phyloP scores from a whole-genome alignment of 2,113 vertebrate species.

The Nicator chloris region DNA sequence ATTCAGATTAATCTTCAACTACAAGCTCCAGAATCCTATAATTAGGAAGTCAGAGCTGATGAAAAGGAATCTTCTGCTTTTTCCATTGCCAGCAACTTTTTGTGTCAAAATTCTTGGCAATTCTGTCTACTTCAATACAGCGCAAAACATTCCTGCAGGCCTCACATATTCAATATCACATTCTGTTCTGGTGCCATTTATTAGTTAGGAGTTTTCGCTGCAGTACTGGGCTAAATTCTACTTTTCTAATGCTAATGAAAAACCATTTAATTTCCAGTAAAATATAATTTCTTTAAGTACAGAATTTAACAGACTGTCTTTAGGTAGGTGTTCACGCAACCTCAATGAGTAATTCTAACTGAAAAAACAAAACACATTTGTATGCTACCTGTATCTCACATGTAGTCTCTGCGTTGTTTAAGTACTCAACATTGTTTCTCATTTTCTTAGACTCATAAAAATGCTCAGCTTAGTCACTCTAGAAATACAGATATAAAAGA shows the following conservation, averaged over 20 bases:
- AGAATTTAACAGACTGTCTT: neutral
- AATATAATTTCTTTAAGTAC: neutral
- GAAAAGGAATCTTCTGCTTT: neutral
- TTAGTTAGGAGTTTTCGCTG: neutral
- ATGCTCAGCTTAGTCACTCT: neutral
- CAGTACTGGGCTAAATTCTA: neutral
- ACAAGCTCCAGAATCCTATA: neutral
- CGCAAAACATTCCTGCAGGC: neutral
- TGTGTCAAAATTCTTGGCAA: neutral
- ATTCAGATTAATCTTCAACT: neutral
- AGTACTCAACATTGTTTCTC: neutral
- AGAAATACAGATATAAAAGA: neutral
- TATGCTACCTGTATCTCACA: neutral
- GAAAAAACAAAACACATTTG: neutral
- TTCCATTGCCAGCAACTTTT: neutral
- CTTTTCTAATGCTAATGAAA: neutral
- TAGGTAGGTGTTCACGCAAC: neutral
- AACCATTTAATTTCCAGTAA: neutral
- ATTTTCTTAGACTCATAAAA: neutral
- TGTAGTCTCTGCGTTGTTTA: neutral
- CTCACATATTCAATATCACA: neutral
- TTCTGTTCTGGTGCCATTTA: neutral
- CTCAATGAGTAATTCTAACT: neutral
- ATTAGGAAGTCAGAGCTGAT: neutral
- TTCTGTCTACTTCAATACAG: neutral